phyloP scores from a whole-genome alignment of 2,797 vertebrate species.

The Iguana delicatissima region DNA sequence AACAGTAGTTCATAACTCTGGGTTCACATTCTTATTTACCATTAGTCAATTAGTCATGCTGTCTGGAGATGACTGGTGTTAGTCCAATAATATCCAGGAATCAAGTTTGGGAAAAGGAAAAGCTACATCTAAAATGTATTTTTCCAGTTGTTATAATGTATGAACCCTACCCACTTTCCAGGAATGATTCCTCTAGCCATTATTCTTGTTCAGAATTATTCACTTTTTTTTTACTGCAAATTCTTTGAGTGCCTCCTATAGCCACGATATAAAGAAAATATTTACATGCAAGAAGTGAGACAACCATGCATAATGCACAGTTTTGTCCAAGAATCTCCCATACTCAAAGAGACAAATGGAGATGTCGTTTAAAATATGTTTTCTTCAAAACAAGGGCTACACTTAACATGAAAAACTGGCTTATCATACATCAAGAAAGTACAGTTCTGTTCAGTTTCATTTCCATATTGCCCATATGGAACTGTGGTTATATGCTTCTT shows the following conservation, averaged over 20 bases:
- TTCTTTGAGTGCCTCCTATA: neutral
- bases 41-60: no score
- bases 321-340: neutral
- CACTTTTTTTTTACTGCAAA: neutral
- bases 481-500: no score
- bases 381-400: neutral
- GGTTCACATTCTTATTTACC: no score
- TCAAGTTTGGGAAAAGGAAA: neutral
- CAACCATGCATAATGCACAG: neutral
- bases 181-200: neutral
- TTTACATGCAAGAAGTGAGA: neutral
- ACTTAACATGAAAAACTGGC: neutral
- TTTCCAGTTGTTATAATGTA: neutral
- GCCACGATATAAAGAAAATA: constrained; percentile 2
- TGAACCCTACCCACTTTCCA: neutral
- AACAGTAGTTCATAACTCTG: neutral
- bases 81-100: neutral
- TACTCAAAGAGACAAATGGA: neutral
- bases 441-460: neutral
- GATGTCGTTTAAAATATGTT: neutral
- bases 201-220: neutral
- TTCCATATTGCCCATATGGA: neutral
- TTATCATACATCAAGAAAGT: neutral
- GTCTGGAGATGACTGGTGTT: no score
- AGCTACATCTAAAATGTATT: neutral